Base-by-base conservation (phyloP, 2,113 vertebrate species). In the Prolemur simus region DNA sequence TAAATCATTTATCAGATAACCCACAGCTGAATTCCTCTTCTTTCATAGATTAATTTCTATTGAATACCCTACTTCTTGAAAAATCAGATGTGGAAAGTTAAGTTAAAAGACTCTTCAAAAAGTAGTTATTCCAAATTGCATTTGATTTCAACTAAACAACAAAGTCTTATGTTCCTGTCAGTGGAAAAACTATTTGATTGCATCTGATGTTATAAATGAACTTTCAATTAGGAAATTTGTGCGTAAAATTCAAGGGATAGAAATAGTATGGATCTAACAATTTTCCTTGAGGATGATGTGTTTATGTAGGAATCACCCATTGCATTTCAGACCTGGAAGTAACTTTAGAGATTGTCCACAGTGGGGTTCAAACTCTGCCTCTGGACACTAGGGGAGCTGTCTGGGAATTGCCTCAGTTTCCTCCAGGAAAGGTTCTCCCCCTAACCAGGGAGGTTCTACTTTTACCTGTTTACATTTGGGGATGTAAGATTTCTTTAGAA, bases 81-180 rank as follows among this genome's bases (percentile, higher is more conserved):
- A 92, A 76, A 54, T 89, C 58, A 39, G 21, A 82, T 56, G 54
- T 76, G 32, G n/a, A 85, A 3, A 56, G 6, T 58, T 60, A 95
- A 81, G 12, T 86, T 66, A 64, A 2, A 85, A 85, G 32, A 71
- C 66, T 87, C 66, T 84, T 52, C 29, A 0, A 20, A 92, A 58
- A 64, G 4, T 45, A 56, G 12, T 63, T 86, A 93, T 92, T 96
- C 18, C 71, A 82, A 83, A 88, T 13, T 52, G 7, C 58, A 76
- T 60, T 91, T 82, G 23, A 89, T 56, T 66, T 96, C 87, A 69
- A 47, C 25, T 69, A 93, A 95, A 95, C 42, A 89, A 81, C 64
- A 93, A 93, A 86, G 56, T 18, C 25, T 78, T 80, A 82, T 11
- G 7, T 93, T 74, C 13, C 52, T 71, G 56, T 49, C 49, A 87